phyloP scores from a whole-genome alignment of 2,113 vertebrate genomes.

The Paramisgurnus dabryanus region DNA sequence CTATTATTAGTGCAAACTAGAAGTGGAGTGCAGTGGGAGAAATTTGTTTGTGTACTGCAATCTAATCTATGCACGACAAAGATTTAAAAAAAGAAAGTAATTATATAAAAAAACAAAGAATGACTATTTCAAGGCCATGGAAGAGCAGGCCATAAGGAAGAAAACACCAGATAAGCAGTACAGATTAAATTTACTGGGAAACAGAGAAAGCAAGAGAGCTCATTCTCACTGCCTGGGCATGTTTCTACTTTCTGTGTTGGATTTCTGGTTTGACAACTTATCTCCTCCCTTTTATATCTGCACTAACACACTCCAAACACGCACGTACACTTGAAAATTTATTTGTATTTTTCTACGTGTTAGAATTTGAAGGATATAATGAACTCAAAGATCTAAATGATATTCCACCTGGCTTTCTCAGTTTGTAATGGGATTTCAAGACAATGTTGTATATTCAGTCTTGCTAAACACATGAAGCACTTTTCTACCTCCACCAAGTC shows the following conservation, averaged over 20 bases:
- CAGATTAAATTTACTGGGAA: background rate
- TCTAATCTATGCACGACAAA: background rate
- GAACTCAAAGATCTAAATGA: background rate
- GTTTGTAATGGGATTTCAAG: background rate
- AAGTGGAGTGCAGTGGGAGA: background rate
- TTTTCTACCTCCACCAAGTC: background rate
- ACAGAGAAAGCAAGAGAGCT: conserved; percentile 5
- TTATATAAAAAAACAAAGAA: background rate
- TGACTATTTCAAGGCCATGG: background rate
- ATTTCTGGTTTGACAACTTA: conserved; percentile 66
- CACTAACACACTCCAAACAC: conserved; percentile 14
- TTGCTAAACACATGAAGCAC: background rate
- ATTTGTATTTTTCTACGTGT: background rate
- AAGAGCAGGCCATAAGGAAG: background rate
- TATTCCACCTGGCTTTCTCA: background rate
- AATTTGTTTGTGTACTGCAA: background rate
- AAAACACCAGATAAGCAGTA: conserved; percentile 14
- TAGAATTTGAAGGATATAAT: background rate
- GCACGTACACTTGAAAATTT: background rate
- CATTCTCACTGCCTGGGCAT: conserved; percentile 8
- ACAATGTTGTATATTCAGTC: background rate
- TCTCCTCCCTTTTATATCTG: conserved; percentile 11
- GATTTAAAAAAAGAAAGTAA: background rate
- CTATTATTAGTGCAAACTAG: too few relatives aligned
- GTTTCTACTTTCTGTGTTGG: conserved; percentile 34